A percentile compares a stretch with the other conserved stretches of the same genome.
Conservation (phyloP, 2,797 vertebrate species). For the Aselliscus stoliczkanus region DNA sequence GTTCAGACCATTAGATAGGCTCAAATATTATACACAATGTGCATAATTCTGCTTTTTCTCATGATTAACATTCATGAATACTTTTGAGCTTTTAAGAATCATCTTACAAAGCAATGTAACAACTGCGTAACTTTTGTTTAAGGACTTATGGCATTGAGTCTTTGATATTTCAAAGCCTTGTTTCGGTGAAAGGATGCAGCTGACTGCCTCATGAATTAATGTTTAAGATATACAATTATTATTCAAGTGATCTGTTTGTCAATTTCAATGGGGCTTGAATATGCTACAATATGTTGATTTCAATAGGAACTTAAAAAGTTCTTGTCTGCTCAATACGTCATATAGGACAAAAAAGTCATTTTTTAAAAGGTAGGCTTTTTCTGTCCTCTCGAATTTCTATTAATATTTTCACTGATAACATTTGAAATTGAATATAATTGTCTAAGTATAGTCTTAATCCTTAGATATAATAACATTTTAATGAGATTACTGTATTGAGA, state of each 20-base stretch:
- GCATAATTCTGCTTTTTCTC: neutral
- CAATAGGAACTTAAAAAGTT: neutral
- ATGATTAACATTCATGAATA: neutral
- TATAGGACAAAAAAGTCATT: neutral
- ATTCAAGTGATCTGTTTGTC: neutral
- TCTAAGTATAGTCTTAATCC: neutral
- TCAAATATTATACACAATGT: neutral
- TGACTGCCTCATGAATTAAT: neutral
- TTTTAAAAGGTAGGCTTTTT: neutral
- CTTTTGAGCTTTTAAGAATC: neutral
- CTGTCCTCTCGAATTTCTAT: neutral
- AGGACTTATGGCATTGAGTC: neutral
- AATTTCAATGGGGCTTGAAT: neutral
- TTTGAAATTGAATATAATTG: conserved; percentile 2
- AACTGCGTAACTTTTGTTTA: neutral
- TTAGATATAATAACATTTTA: neutral
- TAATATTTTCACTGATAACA: neutral
- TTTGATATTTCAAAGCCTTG: conserved; percentile 2
- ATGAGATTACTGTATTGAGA: conserved; percentile 26
- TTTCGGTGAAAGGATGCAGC: neutral
- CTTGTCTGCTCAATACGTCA: neutral
- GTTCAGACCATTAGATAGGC: neutral
- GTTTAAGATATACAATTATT: neutral
- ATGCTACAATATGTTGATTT: neutral
- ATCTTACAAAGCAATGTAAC: neutral